phyloP scores from a whole-genome alignment of 1,140 invertebrate genomes.

The Diabrotica undecimpunctata region DNA sequence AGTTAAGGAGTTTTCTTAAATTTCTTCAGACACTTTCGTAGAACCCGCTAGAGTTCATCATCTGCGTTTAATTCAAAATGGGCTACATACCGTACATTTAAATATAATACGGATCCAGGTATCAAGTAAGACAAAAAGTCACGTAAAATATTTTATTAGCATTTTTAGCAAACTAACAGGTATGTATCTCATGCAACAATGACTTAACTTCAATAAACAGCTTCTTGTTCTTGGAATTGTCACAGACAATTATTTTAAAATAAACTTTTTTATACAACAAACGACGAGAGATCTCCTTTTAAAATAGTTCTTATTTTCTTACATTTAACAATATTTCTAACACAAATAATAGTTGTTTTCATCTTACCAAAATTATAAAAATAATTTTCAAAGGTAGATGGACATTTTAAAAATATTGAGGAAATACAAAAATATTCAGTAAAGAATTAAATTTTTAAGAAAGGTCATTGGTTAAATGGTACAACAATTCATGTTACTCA shows the following conservation, averaged over 20 bases:
- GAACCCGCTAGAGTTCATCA: too few relatives aligned
- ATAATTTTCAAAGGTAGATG: conserved; percentile 1
- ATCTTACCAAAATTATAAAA: neutral
- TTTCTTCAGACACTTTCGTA: too few relatives aligned
- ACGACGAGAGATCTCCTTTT: conserved; percentile 11
- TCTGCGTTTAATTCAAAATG: too few relatives aligned
- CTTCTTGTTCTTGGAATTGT: conserved; percentile 8
- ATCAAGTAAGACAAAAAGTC: neutral
- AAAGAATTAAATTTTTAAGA: too few relatives aligned
- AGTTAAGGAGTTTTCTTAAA: too few relatives aligned
- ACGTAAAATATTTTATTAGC: conserved; percentile 21
- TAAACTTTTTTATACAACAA: conserved; percentile 17
- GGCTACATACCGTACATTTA: too few relatives aligned
- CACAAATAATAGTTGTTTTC: neutral
- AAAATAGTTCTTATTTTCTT: neutral
- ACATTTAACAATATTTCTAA: conserved; percentile 9
- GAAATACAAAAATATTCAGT: too few relatives aligned
- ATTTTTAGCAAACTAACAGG: conserved; percentile 21
- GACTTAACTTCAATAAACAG: conserved; percentile 14
- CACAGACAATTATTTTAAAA: conserved; percentile 13
- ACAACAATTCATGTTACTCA: too few relatives aligned
- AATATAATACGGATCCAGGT: too few relatives aligned
- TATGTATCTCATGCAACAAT: conserved; percentile 17
- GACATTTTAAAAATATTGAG: neutral
- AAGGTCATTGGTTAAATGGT: too few relatives aligned